phyloP scores from a whole-genome alignment of 2,888 invertebrate genomes.

The Toxonevra muliebris region DNA sequence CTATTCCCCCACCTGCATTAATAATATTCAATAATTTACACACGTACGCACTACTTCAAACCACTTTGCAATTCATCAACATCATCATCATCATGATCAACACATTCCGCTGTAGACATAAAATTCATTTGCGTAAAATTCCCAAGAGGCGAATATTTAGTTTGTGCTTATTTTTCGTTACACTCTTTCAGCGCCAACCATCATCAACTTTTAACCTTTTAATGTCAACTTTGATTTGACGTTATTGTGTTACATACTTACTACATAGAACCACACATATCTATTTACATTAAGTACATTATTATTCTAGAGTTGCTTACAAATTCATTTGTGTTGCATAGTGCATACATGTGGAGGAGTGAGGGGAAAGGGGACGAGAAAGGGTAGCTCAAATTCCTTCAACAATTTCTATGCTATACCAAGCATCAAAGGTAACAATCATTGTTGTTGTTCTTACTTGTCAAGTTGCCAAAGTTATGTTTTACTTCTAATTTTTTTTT shows the following conservation, averaged over 20 bases:
- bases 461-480: slow-evolving; percentile 35
- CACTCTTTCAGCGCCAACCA: no score
- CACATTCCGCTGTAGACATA: slow-evolving; percentile 27
- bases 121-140: no score
- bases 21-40: slow-evolving; percentile 35
- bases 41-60: slow-evolving; percentile 4
- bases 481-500: slow-evolving; percentile 12
- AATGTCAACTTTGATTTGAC: slow-evolving; percentile 31
- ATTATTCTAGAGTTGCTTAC: no score
- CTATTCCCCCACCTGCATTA: slow-evolving; percentile 8
- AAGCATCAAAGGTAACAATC: no score
- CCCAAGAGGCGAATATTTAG: no score
- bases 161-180: no score
- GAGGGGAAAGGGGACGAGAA: no score
- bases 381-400: no score
- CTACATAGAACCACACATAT: neutral
- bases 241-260: slow-evolving; percentile 20
- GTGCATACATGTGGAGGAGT: no score
- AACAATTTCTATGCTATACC: no score
- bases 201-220: slow-evolving; percentile 32
- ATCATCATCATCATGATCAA: slow-evolving; percentile 6
- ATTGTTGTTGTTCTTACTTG: slow-evolving; percentile 3
- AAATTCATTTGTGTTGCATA: no score
- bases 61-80: neutral
- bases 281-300: neutral